These are phyloP conservation scores for Chironomus striatipennis DNA, from an alignment of 1,140 invertebrate genomes.

Conservation along the genomic window DNA sequence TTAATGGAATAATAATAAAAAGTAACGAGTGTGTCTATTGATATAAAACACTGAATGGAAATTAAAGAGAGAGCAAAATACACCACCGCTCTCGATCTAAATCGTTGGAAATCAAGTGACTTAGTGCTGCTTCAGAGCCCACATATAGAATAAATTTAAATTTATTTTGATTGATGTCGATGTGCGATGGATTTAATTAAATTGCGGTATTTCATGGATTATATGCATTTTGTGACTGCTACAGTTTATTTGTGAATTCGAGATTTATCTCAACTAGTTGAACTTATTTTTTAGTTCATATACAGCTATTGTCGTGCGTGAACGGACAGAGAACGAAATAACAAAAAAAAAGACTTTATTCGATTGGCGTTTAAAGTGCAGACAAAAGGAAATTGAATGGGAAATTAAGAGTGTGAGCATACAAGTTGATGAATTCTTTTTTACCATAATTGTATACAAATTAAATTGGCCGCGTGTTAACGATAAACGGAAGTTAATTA, in stretches of 20 bases:
- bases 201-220: background rate
- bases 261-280: background rate
- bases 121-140: background rate
- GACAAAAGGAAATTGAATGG: background rate
- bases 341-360: background rate
- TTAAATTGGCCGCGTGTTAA: background rate
- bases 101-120: too few species aligned
- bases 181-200: conserved; percentile 1
- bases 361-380: background rate
- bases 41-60: too few species aligned
- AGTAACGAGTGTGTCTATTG: too few species aligned
- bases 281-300: background rate
- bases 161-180: conserved; percentile 9
- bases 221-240: background rate
- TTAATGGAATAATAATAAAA: background rate
- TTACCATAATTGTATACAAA: background rate
- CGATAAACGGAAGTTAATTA: background rate
- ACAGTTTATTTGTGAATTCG: background rate
- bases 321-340: background rate
- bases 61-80: too few species aligned
- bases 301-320: background rate
- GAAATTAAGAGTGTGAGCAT: conserved; percentile 13
- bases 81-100: too few species aligned
- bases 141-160: background rate
- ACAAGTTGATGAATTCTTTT: background rate